phyloP scores from a whole-genome alignment of 2,888 invertebrate genomes.

The Scaptodrosophila latifasciaeformis region DNA sequence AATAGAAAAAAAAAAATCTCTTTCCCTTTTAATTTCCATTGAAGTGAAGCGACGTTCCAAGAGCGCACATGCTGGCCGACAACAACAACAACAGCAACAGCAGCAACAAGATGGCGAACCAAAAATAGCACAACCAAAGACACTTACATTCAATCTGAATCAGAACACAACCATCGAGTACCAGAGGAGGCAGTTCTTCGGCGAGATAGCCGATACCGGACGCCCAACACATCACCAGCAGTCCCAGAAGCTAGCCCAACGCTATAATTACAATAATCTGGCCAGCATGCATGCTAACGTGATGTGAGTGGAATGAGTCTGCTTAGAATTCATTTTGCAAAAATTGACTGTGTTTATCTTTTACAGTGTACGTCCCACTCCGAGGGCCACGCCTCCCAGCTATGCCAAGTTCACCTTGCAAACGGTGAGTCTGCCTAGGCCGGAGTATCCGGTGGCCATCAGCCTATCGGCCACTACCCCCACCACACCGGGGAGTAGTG shows the following conservation, averaged over 20 bases:
- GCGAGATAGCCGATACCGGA: conserved; percentile 55
- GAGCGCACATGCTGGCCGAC: conserved; percentile 74
- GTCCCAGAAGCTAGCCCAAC: conserved; percentile 31
- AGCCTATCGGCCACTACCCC: conserved; percentile 70
- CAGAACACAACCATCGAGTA: conserved; percentile 75
- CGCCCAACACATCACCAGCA: conserved; percentile 23
- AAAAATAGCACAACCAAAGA: conserved; percentile 73
- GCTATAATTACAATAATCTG: conserved; percentile 67
- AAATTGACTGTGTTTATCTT: not conserved
- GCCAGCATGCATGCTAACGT: conserved; percentile 74
- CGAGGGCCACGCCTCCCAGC: conserved; percentile 74
- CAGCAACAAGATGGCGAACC: conserved; percentile 34
- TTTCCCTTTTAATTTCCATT: not conserved
- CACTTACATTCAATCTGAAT: conserved; percentile 73
- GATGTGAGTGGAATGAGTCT: no score
- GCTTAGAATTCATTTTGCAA: not conserved
- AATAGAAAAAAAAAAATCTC: not conserved
- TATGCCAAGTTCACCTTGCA: conserved; percentile 80
- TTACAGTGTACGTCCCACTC: conserved; percentile 72
- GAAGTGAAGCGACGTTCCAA: conserved; percentile 75
- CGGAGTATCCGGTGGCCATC: conserved; percentile 80
- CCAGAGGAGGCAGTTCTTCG: conserved; percentile 71
- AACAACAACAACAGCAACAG: conserved; percentile 36
- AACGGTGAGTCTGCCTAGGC: conserved; percentile 84
- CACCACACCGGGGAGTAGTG: conserved; percentile 60